Evolutionary conservation across 1,140 invertebrate genomes (phyloP).

Genomic region (Atta cephalotes): DNA sequence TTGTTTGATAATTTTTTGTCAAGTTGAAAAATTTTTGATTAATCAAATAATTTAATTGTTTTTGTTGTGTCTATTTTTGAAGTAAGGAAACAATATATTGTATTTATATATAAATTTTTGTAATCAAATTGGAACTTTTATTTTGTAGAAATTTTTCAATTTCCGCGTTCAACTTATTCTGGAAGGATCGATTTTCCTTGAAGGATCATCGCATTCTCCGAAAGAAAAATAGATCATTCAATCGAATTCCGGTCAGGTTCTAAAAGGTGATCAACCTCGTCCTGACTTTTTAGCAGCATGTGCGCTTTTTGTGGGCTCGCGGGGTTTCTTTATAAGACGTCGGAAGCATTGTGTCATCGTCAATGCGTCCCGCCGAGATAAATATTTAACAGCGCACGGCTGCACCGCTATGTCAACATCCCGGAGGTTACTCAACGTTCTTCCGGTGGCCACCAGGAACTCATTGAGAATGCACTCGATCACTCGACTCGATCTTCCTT

Average conservation of each 20-base stretch:
- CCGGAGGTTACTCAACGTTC: conserved; percentile 63
- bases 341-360: conserved; percentile 51
- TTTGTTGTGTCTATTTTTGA: no score
- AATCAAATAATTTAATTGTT: no score
- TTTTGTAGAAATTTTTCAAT: neutral
- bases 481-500: conserved; percentile 43
- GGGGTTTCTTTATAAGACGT: conserved; percentile 46
- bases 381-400: conserved; percentile 74
- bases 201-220: neutral
- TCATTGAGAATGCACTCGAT: conserved; percentile 63
- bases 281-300: conserved; percentile 44
- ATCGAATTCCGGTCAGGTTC: conserved; percentile 13
- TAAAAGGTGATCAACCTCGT: conserved; percentile 34
- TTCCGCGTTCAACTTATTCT: neutral
- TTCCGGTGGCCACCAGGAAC: conserved; percentile 68
- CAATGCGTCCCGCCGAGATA: conserved; percentile 61
- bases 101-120: neutral
- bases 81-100: neutral
- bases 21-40: no score
- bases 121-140: neutral
- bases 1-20: no score
- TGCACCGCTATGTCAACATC: conserved; percentile 71
- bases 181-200: conserved; percentile 15
- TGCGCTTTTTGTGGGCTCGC: conserved; percentile 33
- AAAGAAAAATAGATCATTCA: conserved; percentile 36